Evolutionary conservation across 1,140 invertebrate species (phyloP), one percentile per base, ranked within the genome.

Genomic region (Protaetia brevitarsis): DNA sequence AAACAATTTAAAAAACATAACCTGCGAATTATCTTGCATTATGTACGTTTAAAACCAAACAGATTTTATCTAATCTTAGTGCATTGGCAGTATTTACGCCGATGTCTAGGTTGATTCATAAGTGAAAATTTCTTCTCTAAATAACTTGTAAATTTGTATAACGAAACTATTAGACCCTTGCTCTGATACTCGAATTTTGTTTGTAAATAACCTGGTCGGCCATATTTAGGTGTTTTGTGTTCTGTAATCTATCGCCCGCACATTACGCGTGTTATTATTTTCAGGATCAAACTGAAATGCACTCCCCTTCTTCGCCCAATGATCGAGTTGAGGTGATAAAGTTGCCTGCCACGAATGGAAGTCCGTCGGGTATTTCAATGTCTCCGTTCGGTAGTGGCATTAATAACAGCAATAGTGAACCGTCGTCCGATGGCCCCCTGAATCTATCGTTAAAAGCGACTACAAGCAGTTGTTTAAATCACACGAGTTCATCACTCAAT

Each of bases 401-500:
- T 37, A 66, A 62, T 62, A 66, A 51, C 45, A 26, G 51, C 34
- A 64, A 60, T 16, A 16, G 30, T 26, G 45, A 84, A 3, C 81
- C 82, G 64, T 86, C 88, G 37, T 84, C 84, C 2, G 91, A 93
- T 72, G 86, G 88, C 0, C 91, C 91, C 0, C 82, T 94, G 13
- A 93, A 94, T 79, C 83, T 94, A 1, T 93, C 90, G 3, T 79
- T 93, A 64, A 94, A 93, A 77, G 87, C 89, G 19, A 79, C 85
- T 21, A 79, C 83, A 7, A 29, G 27, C 29, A 77, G 76, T 56
- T 73, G 74, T 61, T 77, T 74, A 64, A 79, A 77, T 63, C 73
- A 79, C 19, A 78, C 79, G 41, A 82, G 74, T 72, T 81, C 82
- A 58, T 82, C 83, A 26, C 77, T 85, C 63, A 84, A 81, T 69